Percentiles rank a stretch among this genome's conserved stretches.
These are phyloP conservation scores for Hippocampus abdominalis DNA, from an alignment of 2,113 vertebrate genomes.

Conservation along the genomic window DNA sequence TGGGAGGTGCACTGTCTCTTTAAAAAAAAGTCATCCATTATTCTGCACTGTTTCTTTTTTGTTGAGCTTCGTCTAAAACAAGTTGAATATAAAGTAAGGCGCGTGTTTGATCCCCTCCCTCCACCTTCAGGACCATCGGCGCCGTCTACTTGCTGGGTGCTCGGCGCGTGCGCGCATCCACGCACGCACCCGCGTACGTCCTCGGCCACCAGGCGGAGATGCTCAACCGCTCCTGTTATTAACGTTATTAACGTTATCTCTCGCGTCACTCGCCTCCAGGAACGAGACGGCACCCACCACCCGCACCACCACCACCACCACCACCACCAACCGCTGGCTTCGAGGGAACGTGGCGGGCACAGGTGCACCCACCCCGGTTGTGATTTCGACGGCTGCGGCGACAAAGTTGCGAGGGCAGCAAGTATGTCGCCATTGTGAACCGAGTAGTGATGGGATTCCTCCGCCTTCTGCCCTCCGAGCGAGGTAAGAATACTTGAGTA, in stretches of 20 bases:
- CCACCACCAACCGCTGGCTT: background rate
- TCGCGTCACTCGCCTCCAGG: conserved; percentile 56
- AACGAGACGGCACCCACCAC: conserved; percentile 1
- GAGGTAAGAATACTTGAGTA: background rate
- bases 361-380: background rate
- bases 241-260: conserved; percentile 66
- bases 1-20: background rate
- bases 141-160: background rate
- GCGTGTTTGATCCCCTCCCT: background rate
- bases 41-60: background rate
- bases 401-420: background rate
- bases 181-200: background rate
- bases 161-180: background rate
- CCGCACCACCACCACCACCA: background rate
- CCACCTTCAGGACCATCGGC: background rate
- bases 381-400: background rate
- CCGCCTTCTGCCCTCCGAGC: background rate
- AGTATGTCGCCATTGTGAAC: conserved; percentile 2
- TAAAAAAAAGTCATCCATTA: background rate
- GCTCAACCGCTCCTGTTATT: conserved; percentile 36
- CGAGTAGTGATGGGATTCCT: background rate
- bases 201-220: conserved; percentile 23
- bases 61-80: background rate
- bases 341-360: background rate
- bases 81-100: background rate